Conservation (phyloP, 2,113 vertebrate species). For the Pteruthius melanotis region DNA sequence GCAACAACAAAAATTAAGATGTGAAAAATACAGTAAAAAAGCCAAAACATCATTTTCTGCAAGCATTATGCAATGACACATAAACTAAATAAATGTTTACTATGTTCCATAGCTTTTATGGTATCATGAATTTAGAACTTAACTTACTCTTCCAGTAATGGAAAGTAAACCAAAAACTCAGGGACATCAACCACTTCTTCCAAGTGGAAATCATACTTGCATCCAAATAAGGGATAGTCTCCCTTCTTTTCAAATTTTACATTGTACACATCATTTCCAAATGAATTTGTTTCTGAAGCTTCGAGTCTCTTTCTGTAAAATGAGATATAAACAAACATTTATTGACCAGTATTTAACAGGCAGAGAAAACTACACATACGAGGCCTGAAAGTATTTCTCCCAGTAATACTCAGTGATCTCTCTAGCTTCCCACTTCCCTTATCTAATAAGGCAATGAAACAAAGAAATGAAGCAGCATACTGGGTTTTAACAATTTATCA, state of each 20-base stretch:
- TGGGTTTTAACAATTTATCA: not conserved
- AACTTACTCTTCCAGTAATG: conserved; percentile 89
- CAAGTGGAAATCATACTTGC: conserved; percentile 94
- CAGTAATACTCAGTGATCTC: not conserved
- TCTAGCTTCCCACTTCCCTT: not conserved
- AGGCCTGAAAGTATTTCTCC: not conserved
- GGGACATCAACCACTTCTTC: conserved; percentile 95
- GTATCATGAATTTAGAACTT: not conserved
- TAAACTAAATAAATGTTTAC: not conserved
- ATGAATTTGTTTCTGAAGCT: conserved; percentile 85
- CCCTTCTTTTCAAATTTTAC: conserved; percentile 91
- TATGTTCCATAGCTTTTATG: not conserved
- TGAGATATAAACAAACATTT: conserved; percentile 14
- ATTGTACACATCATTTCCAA: conserved; percentile 91
- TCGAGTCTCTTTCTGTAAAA: conserved; percentile 85
- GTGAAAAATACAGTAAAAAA: not conserved
- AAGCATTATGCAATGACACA: not conserved
- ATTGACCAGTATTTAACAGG: not conserved
- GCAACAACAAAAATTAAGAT: not conserved
- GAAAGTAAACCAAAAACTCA: conserved; percentile 97
- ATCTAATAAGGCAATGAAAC: not conserved
- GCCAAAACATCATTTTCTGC: not conserved
- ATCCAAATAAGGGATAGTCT: conserved; percentile 90
- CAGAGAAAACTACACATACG: not conserved
- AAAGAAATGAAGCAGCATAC: not conserved